phyloP scores from a whole-genome alignment of 2,888 invertebrate species.

The Caenorhabditis plicata region DNA sequence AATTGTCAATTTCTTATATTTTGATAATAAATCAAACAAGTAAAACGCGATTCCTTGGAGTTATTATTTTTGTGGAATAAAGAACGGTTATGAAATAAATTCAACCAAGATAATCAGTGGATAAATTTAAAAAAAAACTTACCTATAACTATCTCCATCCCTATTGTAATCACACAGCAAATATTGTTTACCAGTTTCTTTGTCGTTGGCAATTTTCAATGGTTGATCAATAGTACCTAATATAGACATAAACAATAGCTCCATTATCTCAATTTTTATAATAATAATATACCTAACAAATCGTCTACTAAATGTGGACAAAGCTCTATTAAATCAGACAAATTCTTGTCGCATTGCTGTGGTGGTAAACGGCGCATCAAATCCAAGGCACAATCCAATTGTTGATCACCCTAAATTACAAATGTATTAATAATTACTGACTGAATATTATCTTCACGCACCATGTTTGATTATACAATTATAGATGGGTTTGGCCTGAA shows the following conservation, averaged over 20 bases:
- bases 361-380: constrained; percentile 97
- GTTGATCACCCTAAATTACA: constrained; percentile 47
- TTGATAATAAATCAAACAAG: no score
- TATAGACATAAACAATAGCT: neutral
- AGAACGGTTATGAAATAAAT: constrained; percentile 1
- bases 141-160: constrained; percentile 95
- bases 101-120: neutral
- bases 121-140: constrained; percentile 2
- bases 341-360: constrained; percentile 96
- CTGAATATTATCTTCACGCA: neutral
- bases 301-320: constrained; percentile 64
- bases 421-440: neutral
- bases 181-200: constrained; percentile 92
- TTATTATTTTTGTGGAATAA: neutral
- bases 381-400: constrained; percentile 97
- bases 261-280: neutral
- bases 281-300: constrained; percentile 32
- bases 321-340: constrained; percentile 94
- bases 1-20: no score
- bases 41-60: no score
- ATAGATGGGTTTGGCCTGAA: no score
- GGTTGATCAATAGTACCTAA: constrained; percentile 83
- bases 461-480: neutral
- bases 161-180: constrained; percentile 97
- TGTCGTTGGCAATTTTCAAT: constrained; percentile 89